These are phyloP conservation scores for Stichopus chloronotus DNA, from an alignment of 35 echinoderm and acorn worm genomes.

Conservation along the genomic window DNA sequence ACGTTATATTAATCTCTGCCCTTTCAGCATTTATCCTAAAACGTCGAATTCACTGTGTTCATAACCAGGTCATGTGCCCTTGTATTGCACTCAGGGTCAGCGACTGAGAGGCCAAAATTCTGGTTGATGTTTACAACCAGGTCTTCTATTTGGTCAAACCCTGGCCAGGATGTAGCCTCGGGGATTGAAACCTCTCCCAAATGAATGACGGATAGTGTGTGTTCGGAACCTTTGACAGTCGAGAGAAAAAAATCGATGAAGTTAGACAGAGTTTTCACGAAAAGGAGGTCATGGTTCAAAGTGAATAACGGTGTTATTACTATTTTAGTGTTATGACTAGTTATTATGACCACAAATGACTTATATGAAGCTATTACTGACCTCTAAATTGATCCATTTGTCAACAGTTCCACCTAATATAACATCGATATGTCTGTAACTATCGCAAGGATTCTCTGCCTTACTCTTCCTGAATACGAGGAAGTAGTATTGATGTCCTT, in stretches of 20 bases:
- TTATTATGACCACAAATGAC: too few relatives aligned
- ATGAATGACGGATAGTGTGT: background rate
- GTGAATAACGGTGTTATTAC: background rate
- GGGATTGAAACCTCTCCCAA: background rate
- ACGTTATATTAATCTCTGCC: too few relatives aligned
- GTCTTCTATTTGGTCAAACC: background rate
- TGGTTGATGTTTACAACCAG: background rate
- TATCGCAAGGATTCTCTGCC: too few relatives aligned
- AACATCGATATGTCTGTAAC: too few relatives aligned
- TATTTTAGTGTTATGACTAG: too few relatives aligned
- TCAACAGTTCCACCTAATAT: background rate
- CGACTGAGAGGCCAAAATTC: slow-evolving; percentile 6
- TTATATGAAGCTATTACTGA: too few relatives aligned
- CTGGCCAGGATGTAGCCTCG: background rate
- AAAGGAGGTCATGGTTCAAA: background rate
- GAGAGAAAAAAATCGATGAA: background rate
- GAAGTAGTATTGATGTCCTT: too few relatives aligned
- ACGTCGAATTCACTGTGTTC: background rate
- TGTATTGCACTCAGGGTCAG: background rate
- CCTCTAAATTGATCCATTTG: background rate
- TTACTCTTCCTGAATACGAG: too few relatives aligned
- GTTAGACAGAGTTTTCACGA: background rate
- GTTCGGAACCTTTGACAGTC: too few relatives aligned
- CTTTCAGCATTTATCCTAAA: too few relatives aligned
- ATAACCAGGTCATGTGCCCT: background rate